Base-by-base conservation (phyloP, 2,888 invertebrate species). In the Microctonus hyperodae region DNA sequence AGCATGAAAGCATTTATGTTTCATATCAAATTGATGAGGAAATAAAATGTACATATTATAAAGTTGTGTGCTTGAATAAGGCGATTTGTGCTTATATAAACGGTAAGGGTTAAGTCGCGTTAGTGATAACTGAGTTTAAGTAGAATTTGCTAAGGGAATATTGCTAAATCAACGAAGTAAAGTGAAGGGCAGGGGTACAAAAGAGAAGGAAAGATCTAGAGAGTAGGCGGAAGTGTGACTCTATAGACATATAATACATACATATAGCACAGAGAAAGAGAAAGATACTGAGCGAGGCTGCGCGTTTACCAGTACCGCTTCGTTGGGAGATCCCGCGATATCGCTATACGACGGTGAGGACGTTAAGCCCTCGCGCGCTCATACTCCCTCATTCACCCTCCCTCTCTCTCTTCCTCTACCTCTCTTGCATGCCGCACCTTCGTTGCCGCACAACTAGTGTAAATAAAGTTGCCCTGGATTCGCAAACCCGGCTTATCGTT, bases 391-490 rank as follows among this genome's bases (percentile, higher is more conserved):
- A 20, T 33, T 57, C 33, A 28, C 51, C 57, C 25, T 57, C 48
- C 58, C 57, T 37, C 51, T 58, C 51, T 50, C 35, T 62, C 35
- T 37, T 59, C n/a, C 35, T 35, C 33, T 48, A 16, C 22, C 58
- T 64, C 44, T n/a, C 20, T 40, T 53, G n/a, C 44, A 4, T 44
- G 16, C 44, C 9, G 44, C 44, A 44, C 44, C 44, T 16, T 44
- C 44, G 44, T 44, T 44, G 44, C 44, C 35, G 62, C 57, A 57
- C 67, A 28, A 65, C 67, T 65, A 72, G 69, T 72, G 72, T 71
- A 72, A 73, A 73, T 72, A 71, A 73, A 73, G 70, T 71, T 73
- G 68, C 69, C 69, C 69, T 67, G 68, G 70, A 70, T 71, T 70
- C 62, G 64, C 37, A 63, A 62, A 50, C 53, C 61, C 37, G 69